Base-by-base conservation (phyloP, 2,797 vertebrate species). In the Thaleichthys pacificus region DNA sequence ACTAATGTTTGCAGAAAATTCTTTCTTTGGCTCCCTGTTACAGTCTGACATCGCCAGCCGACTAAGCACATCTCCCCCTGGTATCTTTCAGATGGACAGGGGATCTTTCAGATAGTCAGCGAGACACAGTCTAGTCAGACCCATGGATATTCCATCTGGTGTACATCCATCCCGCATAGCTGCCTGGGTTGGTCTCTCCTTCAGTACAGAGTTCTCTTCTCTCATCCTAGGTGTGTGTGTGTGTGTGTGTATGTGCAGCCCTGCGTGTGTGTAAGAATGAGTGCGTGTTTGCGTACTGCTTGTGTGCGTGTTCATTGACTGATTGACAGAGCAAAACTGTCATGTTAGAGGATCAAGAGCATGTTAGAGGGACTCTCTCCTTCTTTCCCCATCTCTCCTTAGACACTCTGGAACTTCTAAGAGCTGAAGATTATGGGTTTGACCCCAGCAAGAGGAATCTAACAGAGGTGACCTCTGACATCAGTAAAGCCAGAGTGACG, bases 401-500 rank as follows among this genome's bases (percentile, higher is more conserved):
- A 47, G 42, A 47, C 42, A n/a, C 28, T 49, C 21, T 35, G 35
- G 19, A 47, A 84, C 82, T 87, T 90, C 88, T 90, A 89, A 90
- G 84, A 71, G 24, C 65, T 72, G 30, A 24, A 12, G 68, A 78
- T 86, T 84, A 88, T 88, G 81, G 81, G 82, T 84, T 85, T 87
- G 86, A 86, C 88, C 85, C 80, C 68, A 83, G 73, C 69, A 80
- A 61, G 54, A 72, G 51, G 86, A 79, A 74, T 68, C 71, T 78
- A 63, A 68, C 14, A 68, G 67, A 15, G 79, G 70, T 83, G 79
- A 89, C 89, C 82, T 63, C 63, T 86, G 85, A 85, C 88, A 81
- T 80, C 85, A 86, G 77, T 89, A 89, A 90, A 90, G 84, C 83
- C 83, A 81, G 73, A 75, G 69, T 89, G 87, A 76, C 83, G 57